These are phyloP conservation scores for Tubiluchus corallicola DNA, from an alignment of 2,888 invertebrate genomes.

Conservation along the genomic window DNA sequence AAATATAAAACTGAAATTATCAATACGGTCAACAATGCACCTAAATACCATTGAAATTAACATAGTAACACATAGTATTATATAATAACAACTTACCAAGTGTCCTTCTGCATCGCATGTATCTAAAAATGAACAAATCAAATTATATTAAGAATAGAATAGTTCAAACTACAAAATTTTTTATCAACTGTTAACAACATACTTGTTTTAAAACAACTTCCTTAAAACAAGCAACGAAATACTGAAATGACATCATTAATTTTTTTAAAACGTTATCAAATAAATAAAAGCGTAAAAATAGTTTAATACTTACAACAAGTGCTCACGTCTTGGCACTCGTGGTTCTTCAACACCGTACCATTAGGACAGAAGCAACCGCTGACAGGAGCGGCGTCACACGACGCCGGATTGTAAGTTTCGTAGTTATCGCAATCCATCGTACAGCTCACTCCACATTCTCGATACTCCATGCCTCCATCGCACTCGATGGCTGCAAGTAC, in stretches of 20 bases:
- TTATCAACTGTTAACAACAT: no score
- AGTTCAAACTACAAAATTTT: no score
- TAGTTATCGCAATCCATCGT: not conserved
- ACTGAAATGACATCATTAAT: no score
- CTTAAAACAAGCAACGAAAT: no score
- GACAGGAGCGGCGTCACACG: not conserved
- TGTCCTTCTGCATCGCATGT: not conserved
- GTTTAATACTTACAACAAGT: not conserved
- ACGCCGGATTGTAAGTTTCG: not conserved
- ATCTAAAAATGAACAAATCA: no score
- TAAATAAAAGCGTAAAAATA: no score
- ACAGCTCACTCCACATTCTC: not conserved
- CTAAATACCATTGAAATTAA: no score
- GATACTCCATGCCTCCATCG: not conserved
- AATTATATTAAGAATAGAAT: no score
- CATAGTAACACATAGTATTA: not conserved
- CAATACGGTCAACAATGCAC: no score
- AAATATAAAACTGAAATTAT: no score
- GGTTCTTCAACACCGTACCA: not conserved
- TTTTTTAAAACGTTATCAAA: no score
- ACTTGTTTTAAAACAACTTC: no score
- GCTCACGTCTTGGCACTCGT: not conserved
- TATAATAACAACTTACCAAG: not conserved
- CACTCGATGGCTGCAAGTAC: not conserved
- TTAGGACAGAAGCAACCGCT: not conserved